These are phyloP conservation scores for Rattus norvegicus DNA, from an alignment of 2,113 vertebrate species.

Conservation along the genomic window DNA sequence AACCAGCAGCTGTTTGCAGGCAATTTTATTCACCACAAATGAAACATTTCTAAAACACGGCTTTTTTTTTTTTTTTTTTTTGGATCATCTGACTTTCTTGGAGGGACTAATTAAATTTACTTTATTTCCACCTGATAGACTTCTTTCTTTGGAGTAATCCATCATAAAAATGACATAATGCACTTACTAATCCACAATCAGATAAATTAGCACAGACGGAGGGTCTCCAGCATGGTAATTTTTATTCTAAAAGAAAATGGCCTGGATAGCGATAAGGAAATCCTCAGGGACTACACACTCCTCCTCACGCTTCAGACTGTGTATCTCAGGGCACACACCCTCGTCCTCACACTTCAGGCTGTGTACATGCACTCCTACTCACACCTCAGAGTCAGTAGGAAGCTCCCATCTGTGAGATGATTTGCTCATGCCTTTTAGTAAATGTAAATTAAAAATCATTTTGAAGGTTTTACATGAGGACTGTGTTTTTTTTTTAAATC, in stretches of 20 bases:
- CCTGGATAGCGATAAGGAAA: not conserved
- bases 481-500: not conserved
- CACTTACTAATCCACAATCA: slow-evolving; percentile 51
- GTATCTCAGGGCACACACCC: not conserved
- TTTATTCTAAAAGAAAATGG: slow-evolving; percentile 41
- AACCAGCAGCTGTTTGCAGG: slow-evolving; percentile 18
- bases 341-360: too few species aligned
- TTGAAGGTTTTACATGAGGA: not conserved
- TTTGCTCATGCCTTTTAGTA: not conserved
- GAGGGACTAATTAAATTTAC: slow-evolving; percentile 68
- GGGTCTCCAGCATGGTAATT: not conserved
- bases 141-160: slow-evolving; percentile 18
- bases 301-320: not conserved
- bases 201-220: slow-evolving; percentile 37
- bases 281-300: not conserved
- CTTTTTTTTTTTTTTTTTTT: too few species aligned
- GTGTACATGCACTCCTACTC: not conserved
- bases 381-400: slow-evolving; percentile 12
- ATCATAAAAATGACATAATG: slow-evolving; percentile 51
- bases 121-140: slow-evolving; percentile 51
- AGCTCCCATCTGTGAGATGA: slow-evolving; percentile 32
- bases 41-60: slow-evolving; percentile 48
- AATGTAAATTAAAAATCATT: not conserved
- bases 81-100: slow-evolving; percentile 59
- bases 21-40: slow-evolving; percentile 41